Evolutionary conservation across 2,888 invertebrate species (phyloP).

Genomic region (Orchesella flavescens): DNA sequence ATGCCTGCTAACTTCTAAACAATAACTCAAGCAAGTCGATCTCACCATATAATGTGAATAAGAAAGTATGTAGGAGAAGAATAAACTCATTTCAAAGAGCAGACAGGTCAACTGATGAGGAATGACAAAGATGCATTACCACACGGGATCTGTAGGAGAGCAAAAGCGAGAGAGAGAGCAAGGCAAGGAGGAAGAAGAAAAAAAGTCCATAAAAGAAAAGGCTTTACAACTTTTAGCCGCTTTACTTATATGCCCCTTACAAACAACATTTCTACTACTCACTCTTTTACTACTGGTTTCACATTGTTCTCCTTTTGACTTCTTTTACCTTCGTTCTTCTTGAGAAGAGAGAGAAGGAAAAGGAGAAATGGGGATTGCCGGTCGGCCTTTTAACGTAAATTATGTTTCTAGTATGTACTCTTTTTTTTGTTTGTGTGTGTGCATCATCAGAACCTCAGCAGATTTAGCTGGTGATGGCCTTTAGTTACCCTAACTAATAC

Average conservation of each 20-base stretch:
- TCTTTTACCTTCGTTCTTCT: neutral
- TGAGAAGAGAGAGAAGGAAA: neutral
- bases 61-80: constrained; percentile 26
- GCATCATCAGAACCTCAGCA: neutral
- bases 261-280: neutral
- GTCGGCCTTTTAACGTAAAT: neutral
- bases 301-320: neutral
- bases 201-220: constrained; percentile 51
- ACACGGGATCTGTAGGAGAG: constrained; percentile 42
- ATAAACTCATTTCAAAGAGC: constrained; percentile 62
- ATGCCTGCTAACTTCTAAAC: constrained; percentile 63
- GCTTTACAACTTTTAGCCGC: constrained; percentile 9
- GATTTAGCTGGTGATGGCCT: neutral
- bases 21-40: constrained; percentile 59
- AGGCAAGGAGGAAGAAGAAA: constrained; percentile 28
- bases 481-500: neutral
- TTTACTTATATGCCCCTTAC: neutral
- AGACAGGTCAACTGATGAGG: constrained; percentile 65
- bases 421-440: too few species aligned
- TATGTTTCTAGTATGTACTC: neutral
- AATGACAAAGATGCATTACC: constrained; percentile 65
- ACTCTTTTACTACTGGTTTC: neutral
- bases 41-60: neutral
- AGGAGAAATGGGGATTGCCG: neutral
- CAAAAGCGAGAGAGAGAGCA: constrained; percentile 14